Evolutionary conservation across 2,113 vertebrate species (phyloP), one percentile per base, ranked within the genome.

Genomic region (Suricata suricatta): DNA sequence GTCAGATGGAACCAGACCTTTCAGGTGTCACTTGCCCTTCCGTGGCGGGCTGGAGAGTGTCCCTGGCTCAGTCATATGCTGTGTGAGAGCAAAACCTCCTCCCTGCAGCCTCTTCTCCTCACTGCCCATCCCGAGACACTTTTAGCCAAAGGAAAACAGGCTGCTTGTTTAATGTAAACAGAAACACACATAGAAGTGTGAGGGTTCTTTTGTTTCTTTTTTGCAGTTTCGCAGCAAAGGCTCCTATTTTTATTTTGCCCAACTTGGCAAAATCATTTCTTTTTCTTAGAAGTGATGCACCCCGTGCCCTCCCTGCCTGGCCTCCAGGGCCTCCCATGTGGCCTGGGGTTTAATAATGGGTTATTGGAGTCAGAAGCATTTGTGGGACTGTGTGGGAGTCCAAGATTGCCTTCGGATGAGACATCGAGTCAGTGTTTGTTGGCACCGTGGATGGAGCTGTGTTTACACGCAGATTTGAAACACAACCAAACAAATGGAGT

Each of bases 391-490:
- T 90, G 98, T 98, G 98, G 97, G 98, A 97, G 98, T 71, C 79
- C 23, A 38, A 90, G 97, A 92, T 97, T 87, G 27, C 93, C 97
- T 98, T 98, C 85, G 93, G 93, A 98, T 98, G 98, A 98, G 92
- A 90, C 97, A 81, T 0, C 85, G 97, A 98, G 90, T 80, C 90
- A 69, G 44, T 92, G 95, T 93, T 93, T 95, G 87, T 44, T 98
- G 97, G 97, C 82, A 0, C 97, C 66, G 66, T 9, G 1, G 96
- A 93, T 63, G 44, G 96, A 90, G 81, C 93, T 97, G 95, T 98
- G 98, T 96, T 98, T 98, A 87, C 96, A 88, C 47, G 84, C 95
- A 96, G 96, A 97, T 95, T 84, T 97, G 98, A 98, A 98, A 96
- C 84, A 74, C 41, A 88, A 94, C 96, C 93, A 97, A 97, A 47